Base-by-base conservation (phyloP, 2,888 invertebrate genomes). In the Cheilosia vernalis region DNA sequence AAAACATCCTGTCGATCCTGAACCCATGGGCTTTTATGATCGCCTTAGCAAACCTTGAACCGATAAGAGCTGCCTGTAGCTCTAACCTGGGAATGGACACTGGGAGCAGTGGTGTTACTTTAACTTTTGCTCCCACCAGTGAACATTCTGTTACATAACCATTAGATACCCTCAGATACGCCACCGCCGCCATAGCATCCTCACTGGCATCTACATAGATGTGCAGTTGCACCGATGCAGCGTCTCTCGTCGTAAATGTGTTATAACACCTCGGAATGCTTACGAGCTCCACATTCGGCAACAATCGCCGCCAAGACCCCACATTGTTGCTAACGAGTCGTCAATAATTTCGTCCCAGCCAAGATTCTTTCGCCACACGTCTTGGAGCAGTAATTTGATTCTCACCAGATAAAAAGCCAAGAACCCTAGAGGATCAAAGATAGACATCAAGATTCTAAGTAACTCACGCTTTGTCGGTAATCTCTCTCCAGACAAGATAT, bases 41-140 rank as follows among this genome's bases (percentile, higher is more conserved):
- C 55, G 51, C 19, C 51, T 56, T 79, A 9, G 69, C 53, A 53
- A 76, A 56, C 24, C 73, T 30, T 40, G 55, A 44, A 67, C 86
- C 87, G n/a, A 87, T 53, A 1, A 87, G 56, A 5, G 87, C 85
- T 17, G 80, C 70, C 47, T 88, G 70, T 24, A 87, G 76, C 56
- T 87, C 87, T 21, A 88, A 27, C 15, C 86, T 73, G 10, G 82
- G 70, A 19, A 80, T 58, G n/a, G 60, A 67, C n/a, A 67, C 21
- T 17, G 47, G 30, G 17, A 19, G 30, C 24, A 49, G 24, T 4
- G 51, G 64, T n/a, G 47, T 1, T 49, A 56, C 56, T 42, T 85
- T 87, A 7, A 87, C 83, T 70, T 87, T 88, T 10, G 88, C 79
- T 2, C 82, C 81, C 17, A 88, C 53, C 53, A 53, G 13, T 53